phyloP scores from a whole-genome alignment of 2,797 vertebrate genomes.

The Holocentrus rufus region DNA sequence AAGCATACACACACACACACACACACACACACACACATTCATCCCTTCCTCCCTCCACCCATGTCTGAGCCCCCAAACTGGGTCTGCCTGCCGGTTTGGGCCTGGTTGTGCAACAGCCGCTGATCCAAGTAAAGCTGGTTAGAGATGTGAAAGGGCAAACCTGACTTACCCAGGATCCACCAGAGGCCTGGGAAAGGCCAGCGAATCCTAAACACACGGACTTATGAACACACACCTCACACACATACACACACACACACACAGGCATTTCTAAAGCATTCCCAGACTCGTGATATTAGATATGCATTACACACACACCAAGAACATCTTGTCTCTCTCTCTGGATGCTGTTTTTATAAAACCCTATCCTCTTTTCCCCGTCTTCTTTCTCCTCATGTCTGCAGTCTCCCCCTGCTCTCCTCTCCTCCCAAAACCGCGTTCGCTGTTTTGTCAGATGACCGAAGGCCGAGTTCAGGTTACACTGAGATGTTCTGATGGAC shows the following conservation, averaged over 20 bases:
- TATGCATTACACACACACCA: constrained; percentile 46
- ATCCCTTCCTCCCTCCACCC: constrained; percentile 11
- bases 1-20: constrained; percentile 6
- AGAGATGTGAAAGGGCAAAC: constrained; percentile 50
- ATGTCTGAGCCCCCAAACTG: constrained; percentile 15
- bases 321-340: constrained; percentile 39
- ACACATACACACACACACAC: constrained; percentile 54
- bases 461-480: constrained; percentile 17
- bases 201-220: constrained; percentile 37
- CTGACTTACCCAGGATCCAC: constrained; percentile 51
- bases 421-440: neutral
- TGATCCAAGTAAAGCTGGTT: constrained; percentile 67
- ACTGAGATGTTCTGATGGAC: constrained; percentile 34
- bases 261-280: constrained; percentile 48
- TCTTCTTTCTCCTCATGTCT: constrained; percentile 1
- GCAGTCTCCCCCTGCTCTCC: neutral
- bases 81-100: constrained; percentile 34
- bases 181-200: constrained; percentile 40
- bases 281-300: constrained; percentile 41
- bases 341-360: constrained; percentile 34
- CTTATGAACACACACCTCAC: constrained; percentile 25
- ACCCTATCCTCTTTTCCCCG: constrained; percentile 1
- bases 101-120: constrained; percentile 56
- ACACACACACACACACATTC: neutral
- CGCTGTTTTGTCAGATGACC: constrained; percentile 16